These are phyloP conservation scores for Sesamia inferens DNA, from an alignment of 2,888 invertebrate species.

Conservation along the genomic window DNA sequence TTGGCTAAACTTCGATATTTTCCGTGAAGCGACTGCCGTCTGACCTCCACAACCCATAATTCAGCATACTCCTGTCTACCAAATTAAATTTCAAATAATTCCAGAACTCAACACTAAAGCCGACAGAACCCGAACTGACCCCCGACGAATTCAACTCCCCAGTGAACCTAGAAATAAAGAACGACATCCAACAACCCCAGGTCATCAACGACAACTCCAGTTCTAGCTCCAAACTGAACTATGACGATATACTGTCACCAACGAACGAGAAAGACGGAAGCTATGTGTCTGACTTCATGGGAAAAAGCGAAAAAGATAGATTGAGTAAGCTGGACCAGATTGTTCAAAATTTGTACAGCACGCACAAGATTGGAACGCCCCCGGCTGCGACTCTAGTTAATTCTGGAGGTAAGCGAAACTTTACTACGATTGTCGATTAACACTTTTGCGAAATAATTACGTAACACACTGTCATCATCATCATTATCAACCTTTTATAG, in stretches of 20 bases:
- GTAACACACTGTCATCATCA: too few relatives aligned
- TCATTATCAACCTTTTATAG: too few relatives aligned
- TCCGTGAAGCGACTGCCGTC: too few relatives aligned
- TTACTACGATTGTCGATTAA: too few relatives aligned
- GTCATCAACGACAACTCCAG: constrained; percentile 72
- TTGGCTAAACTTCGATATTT: too few relatives aligned
- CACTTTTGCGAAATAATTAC: too few relatives aligned
- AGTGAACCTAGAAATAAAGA: constrained; percentile 74
- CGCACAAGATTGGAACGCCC: constrained; percentile 82
- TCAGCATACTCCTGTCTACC: neutral
- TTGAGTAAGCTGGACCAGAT: constrained; percentile 86
- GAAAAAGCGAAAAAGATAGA: constrained; percentile 80
- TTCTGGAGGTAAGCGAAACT: constrained; percentile 65
- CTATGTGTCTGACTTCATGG: constrained; percentile 65
- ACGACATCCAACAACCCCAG: constrained; percentile 68
- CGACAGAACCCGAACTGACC: constrained; percentile 73
- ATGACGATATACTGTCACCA: constrained; percentile 72
- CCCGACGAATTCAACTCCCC: constrained; percentile 71
- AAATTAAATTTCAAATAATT: constrained; percentile 45
- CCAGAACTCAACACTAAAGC: constrained; percentile 81
- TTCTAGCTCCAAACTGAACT: constrained; percentile 70
- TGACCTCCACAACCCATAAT: too few relatives aligned
- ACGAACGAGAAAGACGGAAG: constrained; percentile 68
- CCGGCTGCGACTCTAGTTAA: constrained; percentile 67
- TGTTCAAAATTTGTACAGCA: constrained; percentile 86